Percentiles rank a stretch among this genome's conserved stretches.
phyloP scores from a whole-genome alignment of 2,888 invertebrate genomes.

The Meliscaeva auricollis region DNA sequence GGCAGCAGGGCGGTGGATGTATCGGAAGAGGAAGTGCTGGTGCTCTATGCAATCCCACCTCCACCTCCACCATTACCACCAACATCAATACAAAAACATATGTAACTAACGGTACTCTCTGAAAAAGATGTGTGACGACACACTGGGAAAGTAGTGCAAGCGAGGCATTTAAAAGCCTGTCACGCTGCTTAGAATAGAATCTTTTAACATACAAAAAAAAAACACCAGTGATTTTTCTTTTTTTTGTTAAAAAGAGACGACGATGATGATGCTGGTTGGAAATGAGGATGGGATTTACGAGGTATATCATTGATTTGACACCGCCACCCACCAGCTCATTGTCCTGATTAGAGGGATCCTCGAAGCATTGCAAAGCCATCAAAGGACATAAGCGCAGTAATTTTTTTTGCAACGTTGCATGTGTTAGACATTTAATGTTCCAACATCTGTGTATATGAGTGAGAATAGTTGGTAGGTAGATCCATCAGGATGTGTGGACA shows the following conservation, averaged over 20 bases:
- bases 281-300: neutral
- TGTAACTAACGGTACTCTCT: slow-evolving; percentile 31
- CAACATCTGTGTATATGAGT: slow-evolving; percentile 48
- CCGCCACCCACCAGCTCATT: slow-evolving; percentile 49
- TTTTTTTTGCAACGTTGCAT: slow-evolving; percentile 69
- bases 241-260: slow-evolving; percentile 43
- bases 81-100: slow-evolving; percentile 22
- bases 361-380: slow-evolving; percentile 56
- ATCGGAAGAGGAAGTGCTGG: slow-evolving; percentile 65
- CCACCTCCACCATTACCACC: neutral
- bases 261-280: slow-evolving; percentile 15
- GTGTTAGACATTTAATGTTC: slow-evolving; percentile 51
- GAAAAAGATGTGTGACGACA: slow-evolving; percentile 53
- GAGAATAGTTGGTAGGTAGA: slow-evolving; percentile 15
- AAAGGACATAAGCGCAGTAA: slow-evolving; percentile 53
- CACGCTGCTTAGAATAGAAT: slow-evolving; percentile 40
- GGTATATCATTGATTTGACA: slow-evolving; percentile 60
- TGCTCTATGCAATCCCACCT: slow-evolving; percentile 22
- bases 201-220: slow-evolving; percentile 30
- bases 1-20: slow-evolving; percentile 37
- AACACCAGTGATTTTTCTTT: slow-evolving; percentile 19
- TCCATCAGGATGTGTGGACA: slow-evolving; percentile 64
- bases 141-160: slow-evolving; percentile 58
- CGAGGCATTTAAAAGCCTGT: slow-evolving; percentile 63
- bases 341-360: slow-evolving; percentile 69